These are phyloP conservation scores for Leucophora obtusa DNA, from an alignment of 2,888 invertebrate genomes.

Conservation along the genomic window DNA sequence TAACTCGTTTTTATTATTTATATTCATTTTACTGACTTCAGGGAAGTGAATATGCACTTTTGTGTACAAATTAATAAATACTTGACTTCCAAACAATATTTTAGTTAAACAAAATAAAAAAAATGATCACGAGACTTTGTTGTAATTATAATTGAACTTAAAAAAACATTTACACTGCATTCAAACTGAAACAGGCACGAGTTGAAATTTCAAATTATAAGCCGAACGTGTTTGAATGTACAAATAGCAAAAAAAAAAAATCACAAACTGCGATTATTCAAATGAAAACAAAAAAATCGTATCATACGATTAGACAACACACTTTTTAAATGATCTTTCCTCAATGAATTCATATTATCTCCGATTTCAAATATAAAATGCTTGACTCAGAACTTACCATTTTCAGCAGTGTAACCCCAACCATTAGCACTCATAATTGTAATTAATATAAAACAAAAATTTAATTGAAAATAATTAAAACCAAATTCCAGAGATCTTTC, in stretches of 20 bases:
- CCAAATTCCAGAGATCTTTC: slow-evolving; percentile 13
- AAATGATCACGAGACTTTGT: slow-evolving; percentile 57
- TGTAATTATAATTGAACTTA: slow-evolving; percentile 36
- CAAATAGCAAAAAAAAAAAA: slow-evolving; percentile 29
- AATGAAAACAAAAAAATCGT: neutral
- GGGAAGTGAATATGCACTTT: slow-evolving; percentile 58
- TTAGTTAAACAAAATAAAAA: slow-evolving; percentile 1
- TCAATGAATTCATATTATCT: neutral
- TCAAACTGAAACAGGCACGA: slow-evolving; percentile 29
- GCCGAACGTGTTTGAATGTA: slow-evolving; percentile 49
- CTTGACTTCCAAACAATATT: neutral
- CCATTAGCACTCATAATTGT: slow-evolving; percentile 60
- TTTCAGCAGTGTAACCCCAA: slow-evolving; percentile 75
- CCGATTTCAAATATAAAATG: neutral
- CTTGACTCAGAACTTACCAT: slow-evolving; percentile 69
- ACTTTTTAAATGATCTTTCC: neutral
- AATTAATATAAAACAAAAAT: slow-evolving; percentile 4
- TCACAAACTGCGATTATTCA: slow-evolving; percentile 45
- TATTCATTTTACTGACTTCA: slow-evolving; percentile 22
- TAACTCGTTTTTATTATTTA: neutral
- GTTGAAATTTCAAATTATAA: slow-evolving; percentile 31
- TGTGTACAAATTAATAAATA: neutral
- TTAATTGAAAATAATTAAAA: slow-evolving; percentile 7
- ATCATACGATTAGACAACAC: neutral
- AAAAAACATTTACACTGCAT: neutral